Conservation (phyloP, 1,140 invertebrate species). For the Babylonia areolata region DNA sequence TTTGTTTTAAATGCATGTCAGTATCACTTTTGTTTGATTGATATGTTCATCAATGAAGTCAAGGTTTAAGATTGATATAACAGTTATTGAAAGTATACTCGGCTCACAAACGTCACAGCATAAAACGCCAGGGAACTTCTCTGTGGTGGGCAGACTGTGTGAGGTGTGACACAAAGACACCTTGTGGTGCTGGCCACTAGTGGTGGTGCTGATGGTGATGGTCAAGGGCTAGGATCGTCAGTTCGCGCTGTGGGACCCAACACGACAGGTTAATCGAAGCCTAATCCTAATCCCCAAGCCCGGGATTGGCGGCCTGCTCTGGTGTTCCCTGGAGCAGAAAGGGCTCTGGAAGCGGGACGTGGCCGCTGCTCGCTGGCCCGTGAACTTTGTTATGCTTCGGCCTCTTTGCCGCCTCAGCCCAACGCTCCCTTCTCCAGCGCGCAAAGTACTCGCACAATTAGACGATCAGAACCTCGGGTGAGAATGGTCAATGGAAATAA, state of each 20-base stretch:
- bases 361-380: neutral
- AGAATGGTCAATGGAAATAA: neutral
- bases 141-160: no score
- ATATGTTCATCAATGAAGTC: no score
- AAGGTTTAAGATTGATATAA: no score
- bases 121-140: no score
- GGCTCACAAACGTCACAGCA: no score
- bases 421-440: neutral
- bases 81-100: no score
- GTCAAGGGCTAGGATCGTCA: neutral
- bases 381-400: slow-evolving; percentile 28
- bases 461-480: neutral
- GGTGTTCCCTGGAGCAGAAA: slow-evolving; percentile 16
- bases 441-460: neutral
- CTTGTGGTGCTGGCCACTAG: neutral
- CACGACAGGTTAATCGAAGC: slow-evolving; percentile 21
- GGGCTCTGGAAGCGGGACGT: neutral
- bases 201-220: neutral
- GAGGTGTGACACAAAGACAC: neutral
- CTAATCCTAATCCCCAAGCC: slow-evolving; percentile 17
- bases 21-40: no score
- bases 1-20: no score
- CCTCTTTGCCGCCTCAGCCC: neutral
- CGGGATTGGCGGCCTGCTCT: neutral
- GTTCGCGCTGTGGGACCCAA: neutral